Evolutionary conservation across 2,888 invertebrate species (phyloP), one percentile per base, ranked within the genome.

Genomic region (Nebria brevicollis): DNA sequence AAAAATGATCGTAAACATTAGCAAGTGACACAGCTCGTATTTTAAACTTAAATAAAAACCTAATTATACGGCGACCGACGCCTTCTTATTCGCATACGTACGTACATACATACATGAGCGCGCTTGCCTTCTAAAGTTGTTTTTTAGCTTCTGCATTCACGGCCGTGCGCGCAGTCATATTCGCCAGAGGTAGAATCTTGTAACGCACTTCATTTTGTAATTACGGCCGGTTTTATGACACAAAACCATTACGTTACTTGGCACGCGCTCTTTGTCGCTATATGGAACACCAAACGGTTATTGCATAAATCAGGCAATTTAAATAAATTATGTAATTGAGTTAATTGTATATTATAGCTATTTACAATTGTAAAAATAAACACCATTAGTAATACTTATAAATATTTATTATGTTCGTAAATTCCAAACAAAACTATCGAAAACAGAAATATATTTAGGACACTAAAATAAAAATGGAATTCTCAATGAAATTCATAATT

Each of bases 1-100:
- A 81, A 81, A 81, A 81, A 81, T 81, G 81, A 81, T 81, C 81
- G 81, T 81, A 81, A 81, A 81, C 81, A 81, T 81, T 81, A 81
- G 81, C 81, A 77, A 77, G 81, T 81, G 81, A 81, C 81, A 81
- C 66, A 11, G 72, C 66, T 66, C 77, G 72, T 81, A 81, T 81
- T 81, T 81, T 81, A 81, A 73, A 77, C 72, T 81, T 77, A 73
- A 81, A 81, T 81, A 81, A 81, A 81, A 81, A 81, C 81, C 81
- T 81, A 81, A 81, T 81, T 81, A 81, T 81, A 41, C 75, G 65
- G 64, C 54, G 34, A 34, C 34, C 34, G 34, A 34, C 34, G 34
- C 34, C 34, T 34, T 34, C 34, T 34, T 34, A 2, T 34, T 34
- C 5, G 34, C 54, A 11, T 54, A 54, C 7, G 43, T 43, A 43